These are phyloP conservation scores for Strix aluco DNA, from an alignment of 2,113 vertebrate species.

Conservation along the genomic window DNA sequence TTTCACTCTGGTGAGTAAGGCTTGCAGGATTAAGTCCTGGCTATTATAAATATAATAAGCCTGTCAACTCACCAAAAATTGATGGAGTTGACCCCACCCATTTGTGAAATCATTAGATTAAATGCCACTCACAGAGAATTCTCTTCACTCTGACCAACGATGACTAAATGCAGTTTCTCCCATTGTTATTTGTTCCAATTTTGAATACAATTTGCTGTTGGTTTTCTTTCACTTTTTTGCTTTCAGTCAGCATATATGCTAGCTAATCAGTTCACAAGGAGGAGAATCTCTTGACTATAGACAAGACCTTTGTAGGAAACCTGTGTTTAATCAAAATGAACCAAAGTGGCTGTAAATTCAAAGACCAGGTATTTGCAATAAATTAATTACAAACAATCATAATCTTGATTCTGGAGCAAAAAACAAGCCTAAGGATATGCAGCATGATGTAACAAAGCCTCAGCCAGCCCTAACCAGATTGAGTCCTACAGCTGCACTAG, in stretches of 20 bases:
- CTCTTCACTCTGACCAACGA: background rate
- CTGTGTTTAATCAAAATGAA: background rate
- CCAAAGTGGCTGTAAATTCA: background rate
- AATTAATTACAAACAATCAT: background rate
- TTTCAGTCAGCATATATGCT: background rate
- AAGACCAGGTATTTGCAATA: background rate
- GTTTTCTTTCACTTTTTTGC: background rate
- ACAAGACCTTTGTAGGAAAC: background rate
- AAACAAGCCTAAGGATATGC: background rate
- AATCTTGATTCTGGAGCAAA: background rate
- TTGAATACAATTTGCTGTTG: background rate
- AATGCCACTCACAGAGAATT: background rate
- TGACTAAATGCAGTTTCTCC: background rate
- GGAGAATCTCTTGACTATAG: background rate
- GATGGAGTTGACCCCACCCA: background rate
- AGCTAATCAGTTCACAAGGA: background rate
- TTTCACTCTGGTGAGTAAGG: background rate
- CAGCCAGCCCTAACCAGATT: background rate
- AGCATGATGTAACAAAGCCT: background rate
- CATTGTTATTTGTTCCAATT: background rate
- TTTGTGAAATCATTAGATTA: slow-evolving; percentile 27
- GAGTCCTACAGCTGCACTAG: background rate
- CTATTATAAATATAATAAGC: background rate
- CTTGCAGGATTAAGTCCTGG: background rate
- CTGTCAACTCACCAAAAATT: background rate